These are phyloP conservation scores for Platycheirus albimanus DNA, from an alignment of 2,888 invertebrate genomes.

Conservation along the genomic window DNA sequence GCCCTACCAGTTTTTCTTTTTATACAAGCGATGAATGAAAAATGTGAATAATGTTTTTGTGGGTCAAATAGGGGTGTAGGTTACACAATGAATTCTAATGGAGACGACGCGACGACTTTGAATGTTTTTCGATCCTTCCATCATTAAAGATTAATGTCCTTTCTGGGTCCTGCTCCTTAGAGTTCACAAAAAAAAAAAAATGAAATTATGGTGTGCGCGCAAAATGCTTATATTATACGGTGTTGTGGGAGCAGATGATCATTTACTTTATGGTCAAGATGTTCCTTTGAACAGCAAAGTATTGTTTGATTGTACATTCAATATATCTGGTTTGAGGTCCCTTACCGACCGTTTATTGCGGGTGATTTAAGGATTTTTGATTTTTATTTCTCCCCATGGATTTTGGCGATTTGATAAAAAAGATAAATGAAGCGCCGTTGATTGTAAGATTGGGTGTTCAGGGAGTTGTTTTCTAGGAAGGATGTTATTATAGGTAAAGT, in stretches of 20 bases:
- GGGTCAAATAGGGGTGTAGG: slow-evolving; percentile 74
- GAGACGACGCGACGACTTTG: slow-evolving; percentile 51
- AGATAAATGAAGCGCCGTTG: slow-evolving; percentile 20
- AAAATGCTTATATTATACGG: slow-evolving; percentile 36
- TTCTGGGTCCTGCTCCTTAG: slow-evolving; percentile 1
- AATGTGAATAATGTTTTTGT: slow-evolving; percentile 67
- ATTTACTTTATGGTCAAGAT: slow-evolving; percentile 70
- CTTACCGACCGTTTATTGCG: slow-evolving; percentile 67
- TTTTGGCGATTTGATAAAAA: slow-evolving; percentile 30
- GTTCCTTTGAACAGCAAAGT: slow-evolving; percentile 47
- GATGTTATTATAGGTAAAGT: too few relatives aligned
- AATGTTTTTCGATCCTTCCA: slow-evolving; percentile 58
- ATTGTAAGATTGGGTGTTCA: too few relatives aligned
- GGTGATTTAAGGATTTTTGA: slow-evolving; percentile 62
- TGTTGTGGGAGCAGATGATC: slow-evolving; percentile 72
- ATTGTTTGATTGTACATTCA: slow-evolving; percentile 34
- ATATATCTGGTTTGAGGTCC: slow-evolving; percentile 52
- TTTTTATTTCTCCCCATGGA: slow-evolving; percentile 61
- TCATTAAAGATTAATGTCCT: slow-evolving; percentile 73
- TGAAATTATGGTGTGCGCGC: slow-evolving; percentile 60
- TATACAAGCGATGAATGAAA: slow-evolving; percentile 61
- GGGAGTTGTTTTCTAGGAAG: too few relatives aligned
- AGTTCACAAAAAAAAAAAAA: slow-evolving; percentile 27
- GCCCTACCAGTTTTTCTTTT: slow-evolving; percentile 53
- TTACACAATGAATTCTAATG: slow-evolving; percentile 71